Percentiles rank a stretch among this genome's conserved stretches.
phyloP scores from a whole-genome alignment of 2,113 vertebrate genomes.

The Syngnathus typhle region DNA sequence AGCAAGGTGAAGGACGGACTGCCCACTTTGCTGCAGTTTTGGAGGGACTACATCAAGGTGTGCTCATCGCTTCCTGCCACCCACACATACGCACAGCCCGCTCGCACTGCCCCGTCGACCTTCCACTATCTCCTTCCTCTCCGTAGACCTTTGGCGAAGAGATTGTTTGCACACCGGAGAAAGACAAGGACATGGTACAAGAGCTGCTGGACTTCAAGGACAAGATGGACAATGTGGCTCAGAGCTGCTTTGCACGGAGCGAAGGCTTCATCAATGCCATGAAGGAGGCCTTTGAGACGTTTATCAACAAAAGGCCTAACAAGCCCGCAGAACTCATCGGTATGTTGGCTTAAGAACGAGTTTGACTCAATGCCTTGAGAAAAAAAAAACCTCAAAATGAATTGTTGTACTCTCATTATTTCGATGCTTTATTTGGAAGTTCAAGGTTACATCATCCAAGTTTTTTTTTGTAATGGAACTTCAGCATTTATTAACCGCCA shows the following conservation, averaged over 20 bases:
- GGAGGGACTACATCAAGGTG: slow-evolving; percentile 99
- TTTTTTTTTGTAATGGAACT: not conserved
- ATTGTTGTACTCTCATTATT: too few relatives aligned
- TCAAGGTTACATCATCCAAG: not conserved
- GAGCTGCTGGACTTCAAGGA: slow-evolving; percentile 98
- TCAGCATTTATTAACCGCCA: not conserved
- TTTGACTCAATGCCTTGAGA: too few relatives aligned
- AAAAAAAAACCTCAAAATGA: too few relatives aligned
- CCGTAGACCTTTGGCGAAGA: slow-evolving; percentile 91
- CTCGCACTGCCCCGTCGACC: not conserved
- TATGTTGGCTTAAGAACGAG: slow-evolving; percentile 40
- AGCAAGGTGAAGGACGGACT: slow-evolving; percentile 93
- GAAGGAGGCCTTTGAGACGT: slow-evolving; percentile 99
- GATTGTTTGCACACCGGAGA: slow-evolving; percentile 97
- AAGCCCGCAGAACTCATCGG: slow-evolving; percentile 98
- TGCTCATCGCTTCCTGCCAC: not conserved
- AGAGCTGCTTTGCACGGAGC: slow-evolving; percentile 90
- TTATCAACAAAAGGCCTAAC: slow-evolving; percentile 98
- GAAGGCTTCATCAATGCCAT: slow-evolving; percentile 98
- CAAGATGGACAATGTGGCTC: slow-evolving; percentile 96
- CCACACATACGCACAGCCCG: not conserved
- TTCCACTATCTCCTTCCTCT: slow-evolving; percentile 11
- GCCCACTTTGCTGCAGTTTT: slow-evolving; percentile 89
- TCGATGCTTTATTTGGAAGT: not conserved
- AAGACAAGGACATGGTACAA: slow-evolving; percentile 99